Percentiles rank a stretch among this genome's conserved stretches.
These are phyloP conservation scores for Agonopterix arenella DNA, from an alignment of 2,888 invertebrate genomes.

Conservation along the genomic window DNA sequence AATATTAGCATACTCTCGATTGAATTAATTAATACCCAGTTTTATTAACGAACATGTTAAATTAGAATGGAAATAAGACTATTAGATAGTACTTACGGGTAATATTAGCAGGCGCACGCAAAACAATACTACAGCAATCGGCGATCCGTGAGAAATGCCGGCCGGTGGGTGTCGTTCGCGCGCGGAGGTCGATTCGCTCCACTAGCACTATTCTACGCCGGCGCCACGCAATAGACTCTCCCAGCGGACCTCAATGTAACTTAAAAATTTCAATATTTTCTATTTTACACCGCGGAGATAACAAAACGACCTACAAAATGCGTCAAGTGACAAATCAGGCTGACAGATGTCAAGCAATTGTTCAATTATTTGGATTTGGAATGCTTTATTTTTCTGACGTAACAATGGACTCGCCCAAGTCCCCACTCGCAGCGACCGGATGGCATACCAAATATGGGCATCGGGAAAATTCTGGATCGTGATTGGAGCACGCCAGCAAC, in stretches of 20 bases:
- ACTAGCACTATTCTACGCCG: slow-evolving; percentile 45
- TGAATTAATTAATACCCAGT: neutral
- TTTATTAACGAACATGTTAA: neutral
- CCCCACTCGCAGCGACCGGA: slow-evolving; percentile 71
- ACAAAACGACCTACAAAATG: slow-evolving; percentile 41
- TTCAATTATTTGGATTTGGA: slow-evolving; percentile 47
- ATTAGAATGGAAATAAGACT: slow-evolving; percentile 7
- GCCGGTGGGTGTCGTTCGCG: slow-evolving; percentile 57
- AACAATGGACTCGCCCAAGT: slow-evolving; percentile 67
- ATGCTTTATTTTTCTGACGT: slow-evolving; percentile 37
- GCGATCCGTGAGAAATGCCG: slow-evolving; percentile 65
- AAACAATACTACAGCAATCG: slow-evolving; percentile 42
- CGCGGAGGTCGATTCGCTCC: slow-evolving; percentile 60
- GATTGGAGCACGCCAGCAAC: slow-evolving; percentile 79
- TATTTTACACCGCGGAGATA: slow-evolving; percentile 26
- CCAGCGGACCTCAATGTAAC: slow-evolving; percentile 50
- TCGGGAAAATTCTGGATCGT: slow-evolving; percentile 80
- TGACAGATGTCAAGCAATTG: slow-evolving; percentile 41
- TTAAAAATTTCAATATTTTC: slow-evolving; percentile 38
- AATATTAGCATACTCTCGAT: neutral
- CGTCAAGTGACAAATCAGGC: slow-evolving; percentile 25
- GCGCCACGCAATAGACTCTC: slow-evolving; percentile 54
- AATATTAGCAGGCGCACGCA: slow-evolving; percentile 28
- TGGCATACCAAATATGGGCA: slow-evolving; percentile 90
- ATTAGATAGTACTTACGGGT: slow-evolving; percentile 37